Evolutionary conservation across 1,140 invertebrate species (phyloP).

Genomic region (Parasteatoda tepidariorum): DNA sequence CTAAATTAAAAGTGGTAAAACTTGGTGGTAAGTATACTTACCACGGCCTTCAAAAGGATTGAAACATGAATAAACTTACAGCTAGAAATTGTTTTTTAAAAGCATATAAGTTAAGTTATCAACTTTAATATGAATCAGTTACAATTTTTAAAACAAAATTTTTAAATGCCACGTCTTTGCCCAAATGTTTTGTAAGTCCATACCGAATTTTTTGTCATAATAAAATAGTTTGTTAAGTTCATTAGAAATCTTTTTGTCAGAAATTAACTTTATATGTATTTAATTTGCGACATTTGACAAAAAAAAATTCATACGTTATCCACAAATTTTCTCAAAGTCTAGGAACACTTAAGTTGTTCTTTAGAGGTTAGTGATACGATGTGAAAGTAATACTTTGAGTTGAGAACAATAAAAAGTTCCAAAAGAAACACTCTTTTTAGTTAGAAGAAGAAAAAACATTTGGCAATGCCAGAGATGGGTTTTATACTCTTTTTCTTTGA

Average conservation of each 20-base stretch:
- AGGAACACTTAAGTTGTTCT: not conserved
- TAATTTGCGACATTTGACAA: not conserved
- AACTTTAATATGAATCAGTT: too few species aligned
- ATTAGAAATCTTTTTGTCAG: not conserved
- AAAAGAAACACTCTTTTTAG: conserved; percentile 31
- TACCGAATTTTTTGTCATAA: not conserved
- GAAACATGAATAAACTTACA: too few species aligned
- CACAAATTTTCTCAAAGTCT: not conserved
- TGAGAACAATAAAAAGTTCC: conserved; percentile 11
- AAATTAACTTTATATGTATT: not conserved
- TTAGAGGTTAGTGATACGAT: not conserved
- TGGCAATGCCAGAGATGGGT: not conserved
- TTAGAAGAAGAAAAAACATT: conserved; percentile 17
- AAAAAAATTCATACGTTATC: not conserved
- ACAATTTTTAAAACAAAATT: too few species aligned
- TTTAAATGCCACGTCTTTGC: too few species aligned
- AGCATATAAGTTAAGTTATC: too few species aligned
- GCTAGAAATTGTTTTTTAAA: too few species aligned
- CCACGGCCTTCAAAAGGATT: too few species aligned
- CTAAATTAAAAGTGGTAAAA: too few species aligned
- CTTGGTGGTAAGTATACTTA: too few species aligned
- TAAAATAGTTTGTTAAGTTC: not conserved
- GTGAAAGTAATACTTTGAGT: not conserved
- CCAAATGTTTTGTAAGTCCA: too few species aligned
- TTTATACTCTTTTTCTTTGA: conserved; percentile 5